Evolutionary conservation across 2,888 invertebrate species (phyloP), one percentile per base, ranked within the genome.

Genomic region (Drosophila vallismaia): DNA sequence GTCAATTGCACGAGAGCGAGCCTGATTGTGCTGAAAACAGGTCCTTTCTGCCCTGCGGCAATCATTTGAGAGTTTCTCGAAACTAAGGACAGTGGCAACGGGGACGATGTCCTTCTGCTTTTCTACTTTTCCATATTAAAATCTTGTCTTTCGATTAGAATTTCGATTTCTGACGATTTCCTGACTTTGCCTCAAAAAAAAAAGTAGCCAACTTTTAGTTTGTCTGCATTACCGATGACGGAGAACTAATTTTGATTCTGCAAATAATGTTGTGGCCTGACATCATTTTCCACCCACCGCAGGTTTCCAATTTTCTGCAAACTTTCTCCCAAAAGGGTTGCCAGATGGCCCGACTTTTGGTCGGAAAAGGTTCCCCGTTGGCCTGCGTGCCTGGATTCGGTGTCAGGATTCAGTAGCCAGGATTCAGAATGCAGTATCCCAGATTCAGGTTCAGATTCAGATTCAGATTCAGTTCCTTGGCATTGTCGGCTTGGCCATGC

Each of bases 401-500:
- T 8, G n/a, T 40, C 12, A 7, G 60, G 62, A 55, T 55, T 84
- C 63, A 36, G 36, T 9, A 70, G 46, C 60, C 26, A 7, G 31
- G 31, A 33, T 33, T 36, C 36, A 36, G 36, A n/a, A 36, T 10
- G 9, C 31, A 8, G 9, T 8, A 33, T 19, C 44, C 38, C 1
- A 12, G 40, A n/a, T n/a, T n/a, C n/a, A n/a, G n/a, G n/a, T n/a
- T n/a, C n/a, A n/a, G n/a, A n/a, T n/a, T n/a, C n/a, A n/a, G n/a
- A n/a, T n/a, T n/a, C n/a, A n/a, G n/a, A n/a, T n/a, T n/a, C n/a
- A n/a, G n/a, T n/a, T n/a, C n/a, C n/a, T n/a, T n/a, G n/a, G n/a
- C n/a, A n/a, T 52, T 36, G 33, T 38, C 44, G 64, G 78, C 72
- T 68, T 86, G 76, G 62, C 87, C 86, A 83, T 87, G 86, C 82